Evolutionary conservation across 2,888 invertebrate species (phyloP).

Genomic region (Scaptomyza cyrtandrae): DNA sequence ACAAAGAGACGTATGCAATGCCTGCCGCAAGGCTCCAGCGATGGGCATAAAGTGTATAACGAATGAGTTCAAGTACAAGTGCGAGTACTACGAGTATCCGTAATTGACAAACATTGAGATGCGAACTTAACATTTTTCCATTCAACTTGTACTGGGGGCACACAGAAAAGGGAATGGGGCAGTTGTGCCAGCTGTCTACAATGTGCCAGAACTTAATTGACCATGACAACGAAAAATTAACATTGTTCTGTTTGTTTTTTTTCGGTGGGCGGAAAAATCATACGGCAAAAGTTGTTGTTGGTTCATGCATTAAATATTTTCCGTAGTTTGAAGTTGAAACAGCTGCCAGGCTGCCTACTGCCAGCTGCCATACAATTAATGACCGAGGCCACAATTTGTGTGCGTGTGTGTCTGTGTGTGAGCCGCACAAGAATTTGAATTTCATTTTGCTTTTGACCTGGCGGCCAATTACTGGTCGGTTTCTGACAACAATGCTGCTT

Average conservation of each 20-base stretch:
- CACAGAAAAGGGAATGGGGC: neutral
- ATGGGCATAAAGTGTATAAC: conserved; percentile 23
- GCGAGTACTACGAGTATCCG: conserved; percentile 37
- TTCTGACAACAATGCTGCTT: conserved; percentile 4
- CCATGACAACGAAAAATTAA: conserved; percentile 77
- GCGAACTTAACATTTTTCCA: conserved; percentile 57
- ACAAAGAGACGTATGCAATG: conserved; percentile 58
- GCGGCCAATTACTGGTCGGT: conserved; percentile 32
- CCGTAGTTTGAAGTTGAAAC: conserved; percentile 18
- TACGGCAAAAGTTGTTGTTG: conserved; percentile 26
- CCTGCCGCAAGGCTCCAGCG: conserved; percentile 20
- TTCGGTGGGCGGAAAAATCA: conserved; percentile 9
- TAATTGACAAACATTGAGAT: conserved; percentile 75
- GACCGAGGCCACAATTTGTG: conserved; percentile 37
- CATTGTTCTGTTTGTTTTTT: conserved; percentile 48
- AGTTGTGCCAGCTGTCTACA: conserved; percentile 26
- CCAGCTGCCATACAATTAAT: conserved; percentile 52
- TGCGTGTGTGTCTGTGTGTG: neutral
- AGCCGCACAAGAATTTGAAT: conserved; percentile 56
- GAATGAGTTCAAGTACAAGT: conserved; percentile 33
- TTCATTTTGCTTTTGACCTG: conserved; percentile 40
- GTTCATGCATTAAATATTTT: conserved; percentile 60
- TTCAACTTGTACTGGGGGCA: conserved; percentile 10
- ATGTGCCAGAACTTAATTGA: conserved; percentile 67
- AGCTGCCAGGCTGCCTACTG: conserved; percentile 13